A percentile compares a stretch with the other conserved stretches of the same genome.
Evolutionary conservation across 2,888 invertebrate species (phyloP).

Genomic region (Xylota segnis): DNA sequence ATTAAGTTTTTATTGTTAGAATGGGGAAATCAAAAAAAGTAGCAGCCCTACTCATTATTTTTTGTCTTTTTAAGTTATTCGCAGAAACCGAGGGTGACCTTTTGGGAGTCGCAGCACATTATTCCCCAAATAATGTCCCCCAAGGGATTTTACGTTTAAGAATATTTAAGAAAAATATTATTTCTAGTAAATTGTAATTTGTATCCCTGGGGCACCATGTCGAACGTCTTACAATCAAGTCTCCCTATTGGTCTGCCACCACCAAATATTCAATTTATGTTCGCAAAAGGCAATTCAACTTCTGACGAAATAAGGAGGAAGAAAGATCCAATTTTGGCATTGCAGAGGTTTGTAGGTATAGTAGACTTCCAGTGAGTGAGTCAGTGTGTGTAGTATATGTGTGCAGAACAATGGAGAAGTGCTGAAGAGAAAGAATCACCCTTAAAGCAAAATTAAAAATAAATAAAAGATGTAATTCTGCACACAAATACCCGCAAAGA

Average conservation of each 20-base stretch:
- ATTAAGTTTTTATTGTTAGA: neutral
- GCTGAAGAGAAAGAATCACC: neutral
- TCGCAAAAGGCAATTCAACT: slow-evolving; percentile 8
- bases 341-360: neutral
- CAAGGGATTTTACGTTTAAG: slow-evolving; percentile 16
- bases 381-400: neutral
- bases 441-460: slow-evolving; percentile 43
- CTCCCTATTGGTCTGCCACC: slow-evolving; percentile 9
- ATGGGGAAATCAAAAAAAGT: neutral
- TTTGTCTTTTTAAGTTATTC: slow-evolving; percentile 6
- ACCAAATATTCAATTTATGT: slow-evolving; percentile 26
- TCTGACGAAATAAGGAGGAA: neutral
- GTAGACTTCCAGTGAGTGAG: neutral
- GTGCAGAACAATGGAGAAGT: slow-evolving; percentile 4
- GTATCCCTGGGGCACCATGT: slow-evolving; percentile 23
- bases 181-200: slow-evolving; percentile 33
- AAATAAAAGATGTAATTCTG: slow-evolving; percentile 46
- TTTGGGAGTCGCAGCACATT: slow-evolving; percentile 3
- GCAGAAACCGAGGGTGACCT: slow-evolving; percentile 21
- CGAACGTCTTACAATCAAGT: slow-evolving; percentile 14
- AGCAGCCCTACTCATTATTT: neutral
- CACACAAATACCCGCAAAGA: slow-evolving; percentile 3
- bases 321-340: slow-evolving; percentile 1
- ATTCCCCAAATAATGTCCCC: slow-evolving; percentile 8
- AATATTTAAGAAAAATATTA: slow-evolving; percentile 36